Percentiles rank a stretch among this genome's conserved stretches.
Evolutionary conservation across 2,797 vertebrate genomes (phyloP).

Genomic region (Esox lucius): DNA sequence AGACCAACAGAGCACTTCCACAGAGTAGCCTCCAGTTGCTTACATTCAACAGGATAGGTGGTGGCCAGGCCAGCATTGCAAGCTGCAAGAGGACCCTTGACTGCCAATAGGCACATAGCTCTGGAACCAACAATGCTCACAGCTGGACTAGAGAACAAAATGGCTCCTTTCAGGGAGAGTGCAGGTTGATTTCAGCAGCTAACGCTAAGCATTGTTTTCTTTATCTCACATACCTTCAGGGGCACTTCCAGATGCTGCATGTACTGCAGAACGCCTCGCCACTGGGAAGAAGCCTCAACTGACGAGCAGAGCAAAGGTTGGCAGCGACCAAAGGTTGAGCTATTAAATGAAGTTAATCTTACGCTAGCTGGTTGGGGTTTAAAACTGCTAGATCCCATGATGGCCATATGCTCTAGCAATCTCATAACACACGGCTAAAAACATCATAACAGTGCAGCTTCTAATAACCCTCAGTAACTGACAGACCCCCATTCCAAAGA

Average conservation of each 20-base stretch:
- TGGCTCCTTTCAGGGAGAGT: no score
- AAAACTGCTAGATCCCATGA: constrained; percentile 56
- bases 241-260: constrained; percentile 34
- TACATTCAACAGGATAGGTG: no score
- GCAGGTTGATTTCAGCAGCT: neutral
- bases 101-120: no score
- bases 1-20: no score
- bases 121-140: no score
- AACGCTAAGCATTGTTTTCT: neutral
- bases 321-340: constrained; percentile 71
- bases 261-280: constrained; percentile 24
- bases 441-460: neutral
- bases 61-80: no score
- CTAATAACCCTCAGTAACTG: neutral
- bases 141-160: no score
- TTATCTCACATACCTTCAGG: constrained; percentile 46
- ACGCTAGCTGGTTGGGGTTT: constrained; percentile 38
- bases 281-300: constrained; percentile 16
- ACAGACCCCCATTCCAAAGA: neutral
- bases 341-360: constrained; percentile 73
- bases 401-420: constrained; percentile 43
- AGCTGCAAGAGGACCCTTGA: no score
- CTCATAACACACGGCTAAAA: neutral
- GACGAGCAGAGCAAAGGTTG: constrained; percentile 63
- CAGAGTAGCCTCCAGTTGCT: no score